phyloP scores from a whole-genome alignment of 2,888 invertebrate species.

The Noctua janthe region DNA sequence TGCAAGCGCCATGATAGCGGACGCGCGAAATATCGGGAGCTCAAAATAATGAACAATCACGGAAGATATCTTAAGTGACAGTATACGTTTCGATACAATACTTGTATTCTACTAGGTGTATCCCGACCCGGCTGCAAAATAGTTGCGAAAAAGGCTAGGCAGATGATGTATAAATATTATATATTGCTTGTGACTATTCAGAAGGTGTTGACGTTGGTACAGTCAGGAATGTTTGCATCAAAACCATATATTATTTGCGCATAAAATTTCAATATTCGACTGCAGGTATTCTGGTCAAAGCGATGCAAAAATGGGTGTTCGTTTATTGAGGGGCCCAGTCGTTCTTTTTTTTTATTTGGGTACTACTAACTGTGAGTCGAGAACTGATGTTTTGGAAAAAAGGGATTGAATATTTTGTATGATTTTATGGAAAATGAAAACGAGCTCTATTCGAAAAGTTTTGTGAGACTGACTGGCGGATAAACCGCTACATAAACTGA shows the following conservation, averaged over 20 bases:
- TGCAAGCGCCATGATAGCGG: no score
- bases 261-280: conserved; percentile 32
- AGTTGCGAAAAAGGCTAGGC: background rate
- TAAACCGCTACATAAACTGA: background rate
- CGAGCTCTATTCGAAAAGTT: background rate
- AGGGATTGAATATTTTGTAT: conserved; percentile 10
- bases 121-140: background rate
- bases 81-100: no score
- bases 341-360: conserved; percentile 19
- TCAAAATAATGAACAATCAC: no score
- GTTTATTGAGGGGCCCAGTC: conserved; percentile 19
- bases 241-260: conserved; percentile 11
- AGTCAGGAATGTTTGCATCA: conserved; percentile 1
- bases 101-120: no score
- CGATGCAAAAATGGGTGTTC: conserved; percentile 31
- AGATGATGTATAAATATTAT: background rate
- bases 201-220: background rate
- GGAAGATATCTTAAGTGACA: no score
- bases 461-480: no score
- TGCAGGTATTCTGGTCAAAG: conserved; percentile 29
- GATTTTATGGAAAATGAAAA: conserved; percentile 12
- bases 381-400: conserved; percentile 25
- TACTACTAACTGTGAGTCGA: background rate
- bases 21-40: no score
- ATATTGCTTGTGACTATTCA: no score